These are phyloP conservation scores for Todus mexicanus DNA, from an alignment of 2,797 vertebrate species.

Conservation along the genomic window DNA sequence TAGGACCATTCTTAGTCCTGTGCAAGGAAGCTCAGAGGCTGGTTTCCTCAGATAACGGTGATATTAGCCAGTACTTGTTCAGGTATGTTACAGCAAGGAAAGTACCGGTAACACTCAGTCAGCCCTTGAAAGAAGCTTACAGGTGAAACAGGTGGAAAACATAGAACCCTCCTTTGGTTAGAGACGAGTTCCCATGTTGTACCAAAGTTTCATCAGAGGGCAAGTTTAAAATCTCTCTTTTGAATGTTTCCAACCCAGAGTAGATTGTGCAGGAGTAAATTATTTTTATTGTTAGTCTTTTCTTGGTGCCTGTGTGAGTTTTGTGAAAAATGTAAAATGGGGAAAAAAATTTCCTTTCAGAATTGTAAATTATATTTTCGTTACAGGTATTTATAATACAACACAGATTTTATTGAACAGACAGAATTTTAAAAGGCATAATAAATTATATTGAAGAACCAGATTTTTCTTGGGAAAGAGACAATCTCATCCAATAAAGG, in stretches of 20 bases:
- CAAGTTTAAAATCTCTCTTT: slow-evolving; percentile 49
- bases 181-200: slow-evolving; percentile 7
- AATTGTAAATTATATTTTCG: slow-evolving; percentile 81
- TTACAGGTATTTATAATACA: slow-evolving; percentile 81
- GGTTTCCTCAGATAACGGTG: background rate
- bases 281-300: slow-evolving; percentile 73
- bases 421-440: slow-evolving; percentile 75
- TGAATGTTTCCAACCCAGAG: slow-evolving; percentile 74
- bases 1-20: background rate
- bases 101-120: background rate
- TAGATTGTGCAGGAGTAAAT: slow-evolving; percentile 60
- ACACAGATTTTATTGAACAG: slow-evolving; percentile 75
- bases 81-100: background rate
- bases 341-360: slow-evolving; percentile 67
- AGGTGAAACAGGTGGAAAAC: background rate
- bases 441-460: slow-evolving; percentile 77
- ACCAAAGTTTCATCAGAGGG: slow-evolving; percentile 55
- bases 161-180: slow-evolving; percentile 6
- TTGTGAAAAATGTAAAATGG: slow-evolving; percentile 75
- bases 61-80: background rate
- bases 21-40: background rate
- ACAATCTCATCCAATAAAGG: slow-evolving; percentile 77
- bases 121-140: background rate
- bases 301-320: slow-evolving; percentile 72
- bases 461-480: slow-evolving; percentile 72